phyloP scores from a whole-genome alignment of 2,113 vertebrate species.

The Aythya baeri region DNA sequence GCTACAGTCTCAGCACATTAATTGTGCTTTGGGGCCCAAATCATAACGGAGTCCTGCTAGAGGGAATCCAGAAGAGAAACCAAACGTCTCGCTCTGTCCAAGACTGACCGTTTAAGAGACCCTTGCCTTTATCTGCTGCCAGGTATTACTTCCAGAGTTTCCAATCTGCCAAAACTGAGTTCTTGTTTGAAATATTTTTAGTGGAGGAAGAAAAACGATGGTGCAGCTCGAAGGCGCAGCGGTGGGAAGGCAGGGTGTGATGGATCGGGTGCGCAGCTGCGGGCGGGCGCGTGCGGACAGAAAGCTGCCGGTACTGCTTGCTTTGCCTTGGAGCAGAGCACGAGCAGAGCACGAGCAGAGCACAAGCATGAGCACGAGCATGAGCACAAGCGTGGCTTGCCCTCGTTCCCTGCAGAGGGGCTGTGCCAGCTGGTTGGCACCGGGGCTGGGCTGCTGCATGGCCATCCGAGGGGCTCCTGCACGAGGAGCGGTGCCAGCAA shows the following conservation, averaged over 20 bases:
- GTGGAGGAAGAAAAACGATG: neutral
- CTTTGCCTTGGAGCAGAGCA: neutral
- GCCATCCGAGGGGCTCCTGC: accelerated
- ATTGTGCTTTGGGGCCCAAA: constrained; percentile 68
- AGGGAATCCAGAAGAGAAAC: constrained; percentile 66
- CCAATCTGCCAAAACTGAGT: constrained; percentile 29
- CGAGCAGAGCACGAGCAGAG: too few relatives aligned
- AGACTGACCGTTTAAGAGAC: constrained; percentile 68
- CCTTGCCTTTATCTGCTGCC: constrained; percentile 66
- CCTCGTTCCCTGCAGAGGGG: neutral
- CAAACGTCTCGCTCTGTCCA: constrained; percentile 48
- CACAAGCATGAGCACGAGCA: neutral
- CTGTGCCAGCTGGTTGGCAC: neutral
- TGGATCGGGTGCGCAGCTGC: neutral
- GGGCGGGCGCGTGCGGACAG: neutral
- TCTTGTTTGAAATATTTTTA: constrained; percentile 29
- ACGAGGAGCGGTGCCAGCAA: neutral
- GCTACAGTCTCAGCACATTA: constrained; percentile 67
- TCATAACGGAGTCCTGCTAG: constrained; percentile 56
- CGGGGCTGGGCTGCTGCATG: neutral
- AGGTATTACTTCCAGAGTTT: constrained; percentile 53
- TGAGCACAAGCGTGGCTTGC: neutral
- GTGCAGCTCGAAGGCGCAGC: neutral
- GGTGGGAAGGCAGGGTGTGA: neutral
- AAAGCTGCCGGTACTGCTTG: neutral